phyloP scores from a whole-genome alignment of 2,113 vertebrate species.

The Cyanistes caeruleus region DNA sequence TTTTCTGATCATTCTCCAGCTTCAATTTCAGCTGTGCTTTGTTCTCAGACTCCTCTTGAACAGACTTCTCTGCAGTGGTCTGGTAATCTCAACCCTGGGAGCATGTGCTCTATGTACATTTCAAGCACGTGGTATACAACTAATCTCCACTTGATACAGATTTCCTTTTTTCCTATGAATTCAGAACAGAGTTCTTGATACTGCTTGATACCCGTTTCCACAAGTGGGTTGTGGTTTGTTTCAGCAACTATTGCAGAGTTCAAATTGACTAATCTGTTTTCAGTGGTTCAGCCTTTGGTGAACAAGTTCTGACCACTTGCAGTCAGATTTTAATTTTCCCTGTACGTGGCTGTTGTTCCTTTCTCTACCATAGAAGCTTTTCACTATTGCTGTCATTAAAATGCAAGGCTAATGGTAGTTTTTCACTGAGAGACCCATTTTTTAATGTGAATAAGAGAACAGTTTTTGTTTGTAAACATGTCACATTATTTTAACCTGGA shows the following conservation, averaged over 20 bases:
- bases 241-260: neutral
- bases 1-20: neutral
- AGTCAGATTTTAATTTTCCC: neutral
- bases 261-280: neutral
- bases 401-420: neutral
- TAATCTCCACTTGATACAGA: neutral
- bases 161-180: conserved; percentile 17
- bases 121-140: neutral
- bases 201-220: neutral
- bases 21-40: neutral
- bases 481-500: neutral
- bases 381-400: neutral
- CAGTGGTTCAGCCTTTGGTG: conserved; percentile 12
- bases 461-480: neutral
- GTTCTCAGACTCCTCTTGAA: neutral
- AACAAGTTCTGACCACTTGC: neutral
- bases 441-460: neutral
- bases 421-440: neutral
- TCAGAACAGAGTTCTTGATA: neutral
- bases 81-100: neutral
- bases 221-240: neutral
- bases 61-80: neutral
- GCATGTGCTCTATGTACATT: neutral
- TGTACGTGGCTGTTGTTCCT: neutral
- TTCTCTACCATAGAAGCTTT: neutral